Evolutionary conservation across 2,113 vertebrate species (phyloP).

Genomic region (Rhodinocichla rosea): DNA sequence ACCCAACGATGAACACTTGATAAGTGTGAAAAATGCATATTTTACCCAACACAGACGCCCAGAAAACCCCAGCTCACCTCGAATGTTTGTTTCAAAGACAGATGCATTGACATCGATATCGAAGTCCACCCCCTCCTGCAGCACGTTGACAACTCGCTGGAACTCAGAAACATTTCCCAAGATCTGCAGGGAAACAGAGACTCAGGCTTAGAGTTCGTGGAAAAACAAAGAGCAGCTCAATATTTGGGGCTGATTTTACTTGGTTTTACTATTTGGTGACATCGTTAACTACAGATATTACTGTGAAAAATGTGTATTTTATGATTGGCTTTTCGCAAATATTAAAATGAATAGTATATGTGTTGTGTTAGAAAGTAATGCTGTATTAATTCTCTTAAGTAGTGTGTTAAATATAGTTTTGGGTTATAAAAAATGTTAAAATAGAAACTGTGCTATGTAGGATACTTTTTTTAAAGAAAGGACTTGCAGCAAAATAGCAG

Average conservation of each 20-base stretch:
- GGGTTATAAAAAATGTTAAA: no score
- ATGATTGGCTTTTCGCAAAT: no score
- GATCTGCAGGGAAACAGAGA: slow-evolving; percentile 74
- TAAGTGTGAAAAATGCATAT: no score
- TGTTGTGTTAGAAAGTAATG: no score
- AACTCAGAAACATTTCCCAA: slow-evolving; percentile 93
- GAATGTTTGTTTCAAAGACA: slow-evolving; percentile 98
- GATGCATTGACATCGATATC: slow-evolving; percentile 97
- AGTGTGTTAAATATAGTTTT: no score
- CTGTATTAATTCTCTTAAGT: no score
- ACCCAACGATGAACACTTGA: no score
- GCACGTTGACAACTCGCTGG: slow-evolving; percentile 86
- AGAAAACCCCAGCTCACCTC: slow-evolving; percentile 76
- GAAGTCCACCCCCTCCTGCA: slow-evolving; percentile 91
- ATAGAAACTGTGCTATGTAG: no score
- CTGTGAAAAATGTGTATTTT: no score
- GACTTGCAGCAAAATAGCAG: no score
- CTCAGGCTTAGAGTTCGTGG: neutral
- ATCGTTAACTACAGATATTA: rapidly evolving
- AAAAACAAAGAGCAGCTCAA: neutral
- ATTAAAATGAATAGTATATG: no score
- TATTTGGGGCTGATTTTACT: rapidly evolving
- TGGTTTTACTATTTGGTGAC: neutral
- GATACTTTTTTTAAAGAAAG: no score
- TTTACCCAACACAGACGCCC: neutral